phyloP scores from a whole-genome alignment of 2,797 vertebrate species.

The Enteromius fasciolatus region DNA sequence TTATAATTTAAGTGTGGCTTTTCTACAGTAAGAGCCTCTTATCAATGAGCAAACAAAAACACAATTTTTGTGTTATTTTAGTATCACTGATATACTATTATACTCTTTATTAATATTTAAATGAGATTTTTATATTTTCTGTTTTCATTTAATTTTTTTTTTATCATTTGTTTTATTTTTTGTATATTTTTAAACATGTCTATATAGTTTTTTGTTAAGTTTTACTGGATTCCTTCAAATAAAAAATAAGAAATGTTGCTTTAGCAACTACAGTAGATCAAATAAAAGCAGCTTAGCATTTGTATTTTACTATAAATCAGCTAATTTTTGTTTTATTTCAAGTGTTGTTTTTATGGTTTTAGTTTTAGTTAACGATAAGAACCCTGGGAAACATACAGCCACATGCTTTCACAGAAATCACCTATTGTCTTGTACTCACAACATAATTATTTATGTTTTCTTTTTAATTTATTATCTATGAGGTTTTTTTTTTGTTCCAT shows the following conservation, averaged over 20 bases:
- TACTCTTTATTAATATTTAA: neutral
- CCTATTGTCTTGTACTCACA: neutral
- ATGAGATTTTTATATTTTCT: neutral
- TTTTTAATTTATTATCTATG: neutral
- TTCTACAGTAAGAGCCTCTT: neutral
- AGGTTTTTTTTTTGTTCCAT: neutral
- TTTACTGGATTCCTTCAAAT: neutral
- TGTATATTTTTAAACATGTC: neutral
- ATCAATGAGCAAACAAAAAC: too few relatives aligned
- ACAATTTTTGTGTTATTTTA: neutral
- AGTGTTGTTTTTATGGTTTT: neutral
- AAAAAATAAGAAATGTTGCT: neutral
- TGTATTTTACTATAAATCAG: neutral
- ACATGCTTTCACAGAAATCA: slow-evolving; percentile 53
- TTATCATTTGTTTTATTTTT: neutral
- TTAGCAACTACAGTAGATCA: neutral
- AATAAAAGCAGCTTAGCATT: neutral
- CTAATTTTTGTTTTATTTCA: neutral
- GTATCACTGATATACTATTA: neutral
- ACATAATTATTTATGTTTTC: neutral
- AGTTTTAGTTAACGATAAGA: neutral
- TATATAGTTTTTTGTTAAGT: neutral
- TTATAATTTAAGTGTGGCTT: neutral
- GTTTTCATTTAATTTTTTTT: neutral
- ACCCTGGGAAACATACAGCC: neutral